Conservation (phyloP, 1,140 invertebrate genomes). For the Akabosia matsudoensis region DNA sequence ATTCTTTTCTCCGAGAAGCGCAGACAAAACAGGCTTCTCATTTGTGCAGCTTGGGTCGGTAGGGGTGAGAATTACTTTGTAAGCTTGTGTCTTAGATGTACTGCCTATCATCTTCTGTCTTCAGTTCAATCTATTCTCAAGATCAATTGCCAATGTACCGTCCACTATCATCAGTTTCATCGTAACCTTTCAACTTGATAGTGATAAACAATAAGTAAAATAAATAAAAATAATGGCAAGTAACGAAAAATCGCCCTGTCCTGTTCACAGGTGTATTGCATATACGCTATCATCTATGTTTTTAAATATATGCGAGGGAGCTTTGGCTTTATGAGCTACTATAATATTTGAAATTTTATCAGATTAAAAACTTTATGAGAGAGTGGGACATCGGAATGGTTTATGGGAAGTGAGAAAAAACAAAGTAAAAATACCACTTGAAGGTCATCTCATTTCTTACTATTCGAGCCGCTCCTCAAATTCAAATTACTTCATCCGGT, state of each 20-base stretch:
- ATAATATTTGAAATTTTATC: neutral
- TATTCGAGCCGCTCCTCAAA: constrained; percentile 11
- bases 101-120: constrained; percentile 1
- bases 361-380: neutral
- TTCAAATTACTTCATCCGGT: constrained; percentile 14
- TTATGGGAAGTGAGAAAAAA: neutral
- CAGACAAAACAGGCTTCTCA: neutral
- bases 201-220: neutral
- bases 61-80: too few species aligned
- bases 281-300: too few species aligned
- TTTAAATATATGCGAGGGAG: neutral
- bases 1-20: neutral
- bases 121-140: neutral
- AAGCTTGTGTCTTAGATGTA: neutral
- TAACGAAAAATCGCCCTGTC: neutral
- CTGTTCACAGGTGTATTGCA: neutral
- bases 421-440: neutral
- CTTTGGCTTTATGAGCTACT: neutral
- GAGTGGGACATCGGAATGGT: neutral
- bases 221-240: neutral
- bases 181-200: neutral
- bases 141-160: constrained; percentile 13
- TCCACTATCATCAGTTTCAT: neutral
- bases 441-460: too few species aligned
- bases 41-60: too few species aligned